Percentiles rank a stretch among this genome's conserved stretches.
Evolutionary conservation across 2,888 invertebrate genomes (phyloP).

Genomic region (Aphidoletes aphidimyza): DNA sequence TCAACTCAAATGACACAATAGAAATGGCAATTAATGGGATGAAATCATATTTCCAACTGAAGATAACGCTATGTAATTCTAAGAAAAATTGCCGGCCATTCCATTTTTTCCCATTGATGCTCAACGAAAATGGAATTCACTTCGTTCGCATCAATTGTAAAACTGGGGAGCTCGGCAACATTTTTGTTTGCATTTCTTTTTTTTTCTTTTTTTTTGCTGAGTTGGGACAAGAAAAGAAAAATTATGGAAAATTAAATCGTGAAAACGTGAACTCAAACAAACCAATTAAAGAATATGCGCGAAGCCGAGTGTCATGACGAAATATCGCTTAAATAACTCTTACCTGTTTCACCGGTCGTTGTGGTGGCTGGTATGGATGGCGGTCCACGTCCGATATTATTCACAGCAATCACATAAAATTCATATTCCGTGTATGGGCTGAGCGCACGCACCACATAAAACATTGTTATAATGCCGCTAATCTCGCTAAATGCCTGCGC

Average conservation of each 20-base stretch:
- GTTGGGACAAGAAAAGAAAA: too few relatives aligned
- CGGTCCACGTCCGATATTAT: conserved; percentile 91
- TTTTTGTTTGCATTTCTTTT: background rate
- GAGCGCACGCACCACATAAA: conserved; percentile 88
- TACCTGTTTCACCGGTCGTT: conserved; percentile 97
- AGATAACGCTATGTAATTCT: background rate
- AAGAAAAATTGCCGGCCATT: background rate
- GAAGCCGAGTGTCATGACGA: conserved; percentile 29
- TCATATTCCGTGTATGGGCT: conserved; percentile 97
- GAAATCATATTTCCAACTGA: conserved; percentile 10
- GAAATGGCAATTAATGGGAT: conserved; percentile 12
- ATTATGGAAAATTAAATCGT: conserved; percentile 35
- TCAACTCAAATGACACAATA: conserved; percentile 23
- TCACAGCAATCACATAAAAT: conserved; percentile 94
- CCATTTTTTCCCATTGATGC: background rate
- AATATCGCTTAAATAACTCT: conserved; percentile 60
- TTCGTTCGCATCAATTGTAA: too few relatives aligned
- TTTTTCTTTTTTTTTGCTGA: too few relatives aligned
- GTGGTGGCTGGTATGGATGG: conserved; percentile 89
- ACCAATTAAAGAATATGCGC: conserved; percentile 39
- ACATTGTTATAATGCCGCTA: conserved; percentile 91
- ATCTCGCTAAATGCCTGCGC: conserved; percentile 87
- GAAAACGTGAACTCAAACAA: conserved; percentile 47
- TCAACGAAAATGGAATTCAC: background rate
- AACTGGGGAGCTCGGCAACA: too few relatives aligned